Evolutionary conservation across 2,113 vertebrate species (phyloP).

Genomic region (Mionectes macconnelli): DNA sequence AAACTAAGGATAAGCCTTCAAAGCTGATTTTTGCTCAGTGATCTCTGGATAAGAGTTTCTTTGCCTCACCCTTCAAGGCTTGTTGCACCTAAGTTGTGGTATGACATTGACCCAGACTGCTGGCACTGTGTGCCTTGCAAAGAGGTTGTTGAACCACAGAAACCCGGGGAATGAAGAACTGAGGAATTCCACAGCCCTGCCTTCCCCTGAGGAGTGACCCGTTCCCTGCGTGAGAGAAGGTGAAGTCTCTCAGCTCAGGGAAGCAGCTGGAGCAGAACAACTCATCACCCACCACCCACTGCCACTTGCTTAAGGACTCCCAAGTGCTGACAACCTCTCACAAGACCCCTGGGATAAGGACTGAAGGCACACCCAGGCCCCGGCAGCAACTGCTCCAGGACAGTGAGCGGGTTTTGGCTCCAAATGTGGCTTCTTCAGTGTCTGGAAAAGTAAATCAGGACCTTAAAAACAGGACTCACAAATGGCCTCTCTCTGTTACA

Average conservation of each 20-base stretch:
- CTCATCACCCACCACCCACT: rapidly evolving
- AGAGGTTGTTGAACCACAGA: not conserved
- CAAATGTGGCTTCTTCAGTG: not conserved
- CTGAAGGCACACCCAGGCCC: not conserved
- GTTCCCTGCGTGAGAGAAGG: rapidly evolving
- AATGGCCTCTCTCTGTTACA: not conserved
- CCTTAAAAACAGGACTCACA: not conserved
- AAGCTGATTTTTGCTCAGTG: not conserved
- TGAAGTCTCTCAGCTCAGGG: not conserved
- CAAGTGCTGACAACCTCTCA: rapidly evolving
- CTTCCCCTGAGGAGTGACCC: not conserved
- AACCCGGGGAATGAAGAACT: not conserved
- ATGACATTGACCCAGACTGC: not conserved
- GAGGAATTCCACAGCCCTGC: not conserved
- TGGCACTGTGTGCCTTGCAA: not conserved
- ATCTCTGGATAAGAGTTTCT: not conserved
- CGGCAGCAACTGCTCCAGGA: not conserved
- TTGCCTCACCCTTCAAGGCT: not conserved
- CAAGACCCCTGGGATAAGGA: not conserved
- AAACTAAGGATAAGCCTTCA: not conserved
- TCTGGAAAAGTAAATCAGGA: not conserved
- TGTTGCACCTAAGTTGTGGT: not conserved
- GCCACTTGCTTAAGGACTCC: rapidly evolving
- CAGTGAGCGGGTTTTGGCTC: not conserved
- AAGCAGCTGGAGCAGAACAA: not conserved